Evolutionary conservation across 2,888 invertebrate species (phyloP).

Genomic region (Eumerus sabulonum): DNA sequence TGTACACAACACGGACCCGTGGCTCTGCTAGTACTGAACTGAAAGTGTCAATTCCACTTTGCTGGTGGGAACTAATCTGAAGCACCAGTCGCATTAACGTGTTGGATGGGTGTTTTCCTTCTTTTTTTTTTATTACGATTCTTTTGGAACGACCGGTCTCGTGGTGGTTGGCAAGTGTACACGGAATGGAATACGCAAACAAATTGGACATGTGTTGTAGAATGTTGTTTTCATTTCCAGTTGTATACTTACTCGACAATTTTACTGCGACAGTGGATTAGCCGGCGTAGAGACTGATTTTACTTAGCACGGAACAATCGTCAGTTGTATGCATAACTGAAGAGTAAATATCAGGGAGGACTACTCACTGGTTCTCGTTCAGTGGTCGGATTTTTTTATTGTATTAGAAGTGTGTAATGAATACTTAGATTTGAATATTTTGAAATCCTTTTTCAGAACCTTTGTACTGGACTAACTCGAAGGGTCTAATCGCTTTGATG

Average conservation of each 20-base stretch:
- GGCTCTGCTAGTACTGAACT: conserved; percentile 75
- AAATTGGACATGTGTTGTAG: background rate
- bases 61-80: conserved; percentile 23
- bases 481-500: no score
- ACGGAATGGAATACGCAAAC: conserved; percentile 36
- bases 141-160: conserved; percentile 27
- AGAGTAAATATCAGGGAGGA: no score
- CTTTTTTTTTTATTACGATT: background rate
- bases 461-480: no score
- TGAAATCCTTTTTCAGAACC: no score
- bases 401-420: no score
- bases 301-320: background rate
- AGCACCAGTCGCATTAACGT: background rate
- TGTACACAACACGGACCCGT: conserved; percentile 71
- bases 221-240: conserved; percentile 20
- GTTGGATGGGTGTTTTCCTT: conserved; percentile 29
- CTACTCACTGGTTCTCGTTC: no score
- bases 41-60: conserved; percentile 20
- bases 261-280: conserved; percentile 10
- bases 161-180: conserved; percentile 4
- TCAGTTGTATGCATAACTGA: no score
- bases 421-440: no score
- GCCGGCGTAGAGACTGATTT: background rate
- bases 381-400: no score
- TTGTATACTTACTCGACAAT: conserved; percentile 4